Conservation (phyloP, 2,113 vertebrate genomes). For the Corapipo altera region DNA sequence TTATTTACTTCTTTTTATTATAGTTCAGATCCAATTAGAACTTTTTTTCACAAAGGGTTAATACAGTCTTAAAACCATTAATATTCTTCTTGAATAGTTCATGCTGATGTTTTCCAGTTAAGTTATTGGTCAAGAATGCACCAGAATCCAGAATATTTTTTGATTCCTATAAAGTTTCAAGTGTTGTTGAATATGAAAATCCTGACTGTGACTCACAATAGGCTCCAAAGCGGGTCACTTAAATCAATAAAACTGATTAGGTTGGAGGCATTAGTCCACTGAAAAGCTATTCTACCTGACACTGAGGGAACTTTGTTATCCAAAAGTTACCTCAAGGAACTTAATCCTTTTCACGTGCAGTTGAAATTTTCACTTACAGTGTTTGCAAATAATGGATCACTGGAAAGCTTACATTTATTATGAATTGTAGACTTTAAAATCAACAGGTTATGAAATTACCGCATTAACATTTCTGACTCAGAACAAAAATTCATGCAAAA, state of each 20-base stretch:
- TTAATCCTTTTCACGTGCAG: background rate
- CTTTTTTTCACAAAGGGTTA: background rate
- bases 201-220: background rate
- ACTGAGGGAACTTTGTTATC: background rate
- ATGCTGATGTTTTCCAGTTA: background rate
- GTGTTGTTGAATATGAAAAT: background rate
- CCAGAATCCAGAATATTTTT: background rate
- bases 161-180: background rate
- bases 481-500: background rate
- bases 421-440: background rate
- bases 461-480: background rate
- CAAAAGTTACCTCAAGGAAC: background rate
- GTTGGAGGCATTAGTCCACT: background rate
- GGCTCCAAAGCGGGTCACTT: background rate
- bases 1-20: background rate
- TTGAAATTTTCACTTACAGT: background rate
- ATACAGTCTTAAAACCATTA: background rate
- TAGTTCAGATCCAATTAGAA: background rate
- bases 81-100: background rate
- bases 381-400: background rate
- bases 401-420: background rate
- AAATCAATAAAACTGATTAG: constrained; percentile 3
- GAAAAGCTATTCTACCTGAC: background rate
- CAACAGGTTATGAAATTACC: background rate
- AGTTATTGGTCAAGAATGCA: background rate